Conservation (phyloP, 1,140 invertebrate species). For the Zaprionus tsacasi region DNA sequence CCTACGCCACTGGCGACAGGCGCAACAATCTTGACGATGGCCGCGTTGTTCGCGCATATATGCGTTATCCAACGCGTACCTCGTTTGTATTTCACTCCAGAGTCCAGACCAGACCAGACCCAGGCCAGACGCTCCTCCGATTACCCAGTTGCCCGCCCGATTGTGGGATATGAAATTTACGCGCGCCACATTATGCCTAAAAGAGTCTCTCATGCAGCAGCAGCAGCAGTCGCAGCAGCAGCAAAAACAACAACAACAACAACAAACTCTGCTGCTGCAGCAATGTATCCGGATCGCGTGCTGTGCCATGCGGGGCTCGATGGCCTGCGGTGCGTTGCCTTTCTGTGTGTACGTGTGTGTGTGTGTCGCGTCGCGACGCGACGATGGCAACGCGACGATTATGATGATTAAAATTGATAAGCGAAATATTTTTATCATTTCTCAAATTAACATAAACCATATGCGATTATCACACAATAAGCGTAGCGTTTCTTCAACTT, state of each 20-base stretch:
- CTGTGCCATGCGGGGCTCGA: slow-evolving; percentile 38
- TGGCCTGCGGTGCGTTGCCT: slow-evolving; percentile 7
- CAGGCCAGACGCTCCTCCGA: slow-evolving; percentile 41
- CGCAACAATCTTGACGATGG: slow-evolving; percentile 40
- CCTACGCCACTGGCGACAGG: slow-evolving; percentile 9
- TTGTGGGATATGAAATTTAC: slow-evolving; percentile 57
- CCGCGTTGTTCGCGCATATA: slow-evolving; percentile 48
- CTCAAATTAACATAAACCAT: slow-evolving; percentile 80
- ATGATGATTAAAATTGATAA: slow-evolving; percentile 81
- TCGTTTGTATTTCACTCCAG: slow-evolving; percentile 76
- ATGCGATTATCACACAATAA: slow-evolving; percentile 81
- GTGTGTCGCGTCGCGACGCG: slow-evolving; percentile 38
- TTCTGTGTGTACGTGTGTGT: slow-evolving; percentile 27
- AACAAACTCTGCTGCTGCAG: neutral
- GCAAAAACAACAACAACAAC: neutral
- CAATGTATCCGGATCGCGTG: slow-evolving; percentile 61
- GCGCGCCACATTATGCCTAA: slow-evolving; percentile 60
- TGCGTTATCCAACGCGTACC: slow-evolving; percentile 75
- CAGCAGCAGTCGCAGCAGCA: slow-evolving; percentile 12
- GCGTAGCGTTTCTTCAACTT: slow-evolving; percentile 41
- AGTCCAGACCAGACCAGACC: slow-evolving; percentile 31
- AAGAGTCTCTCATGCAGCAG: slow-evolving; percentile 33
- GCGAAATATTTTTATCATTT: slow-evolving; percentile 82
- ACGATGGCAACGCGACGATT: slow-evolving; percentile 73
- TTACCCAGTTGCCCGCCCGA: slow-evolving; percentile 52